Base-by-base conservation (phyloP, 2,797 vertebrate species). In the Spea hammondii region DNA sequence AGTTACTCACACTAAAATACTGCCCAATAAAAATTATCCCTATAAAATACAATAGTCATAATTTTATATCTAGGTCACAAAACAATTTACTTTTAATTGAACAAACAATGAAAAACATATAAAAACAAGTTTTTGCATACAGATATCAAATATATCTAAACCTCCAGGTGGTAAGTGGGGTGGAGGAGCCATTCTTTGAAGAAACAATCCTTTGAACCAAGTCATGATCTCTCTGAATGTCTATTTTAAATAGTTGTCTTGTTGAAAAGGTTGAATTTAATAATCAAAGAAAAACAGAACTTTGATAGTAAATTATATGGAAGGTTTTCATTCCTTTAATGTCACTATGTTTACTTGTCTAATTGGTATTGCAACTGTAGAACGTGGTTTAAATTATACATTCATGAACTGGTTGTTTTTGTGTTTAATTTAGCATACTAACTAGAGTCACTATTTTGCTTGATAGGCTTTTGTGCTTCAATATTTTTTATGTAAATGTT, bases 401-500 rank as follows among this genome's bases (percentile, higher is more conserved):
- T 84, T 88, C 79, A 83, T 72, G 72, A 68, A 68, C 60, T 79
- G 74, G 48, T 82, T 77, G 76, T 80, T 84, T 85, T 79, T 83
- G n/a, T 84, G 82, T 85, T 79, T 70, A 84, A 79, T 48, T 78
- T 79, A 84, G 67, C 72, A 78, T 75, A 80, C 65, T 83, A 87
- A 83, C 64, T 59, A 79, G 72, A 82, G 83, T 87, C 83, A 84
- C 84, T 87, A 77, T 68, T 70, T 88, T 82, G 80, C 86, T 85
- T 89, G 88, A 89, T 86, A 86, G 84, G 80, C 85, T 77, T 86
- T 87, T 77, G 66, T 82, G 68, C 81, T 82, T 84, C 70, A 76
- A 88, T 84, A 87, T 86, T 87, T 88, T 82, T 87, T 73, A 85
- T 84, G 68, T 87, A 89, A 87, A 89, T 89, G 85, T 85, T 88